phyloP scores from a whole-genome alignment of 2,888 invertebrate genomes.

The Macaria notata region DNA sequence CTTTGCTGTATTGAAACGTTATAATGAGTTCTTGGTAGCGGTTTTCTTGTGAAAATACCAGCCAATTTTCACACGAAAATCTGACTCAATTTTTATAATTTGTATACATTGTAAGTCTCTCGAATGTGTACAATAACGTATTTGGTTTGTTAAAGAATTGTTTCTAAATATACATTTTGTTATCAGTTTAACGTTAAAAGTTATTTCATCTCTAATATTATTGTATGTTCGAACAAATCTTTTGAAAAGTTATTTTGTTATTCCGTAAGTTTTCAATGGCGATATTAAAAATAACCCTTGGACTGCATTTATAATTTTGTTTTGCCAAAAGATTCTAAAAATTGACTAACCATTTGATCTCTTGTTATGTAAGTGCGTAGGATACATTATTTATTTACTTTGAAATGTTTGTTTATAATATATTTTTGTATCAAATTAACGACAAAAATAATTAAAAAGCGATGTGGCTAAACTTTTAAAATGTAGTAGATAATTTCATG shows the following conservation, averaged over 20 bases:
- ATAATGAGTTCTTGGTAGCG: neutral
- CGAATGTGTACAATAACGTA: no score
- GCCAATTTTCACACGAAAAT: conserved; percentile 65
- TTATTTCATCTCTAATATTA: no score
- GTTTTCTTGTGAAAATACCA: conserved; percentile 62
- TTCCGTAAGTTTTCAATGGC: conserved; percentile 28
- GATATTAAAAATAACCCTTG: conserved; percentile 38
- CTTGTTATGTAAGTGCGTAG: neutral
- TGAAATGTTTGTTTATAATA: no score
- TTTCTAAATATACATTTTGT: neutral
- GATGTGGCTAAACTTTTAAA: no score
- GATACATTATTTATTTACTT: neutral
- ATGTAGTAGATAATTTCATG: no score
- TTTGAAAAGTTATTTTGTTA: neutral
- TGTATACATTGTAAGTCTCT: no score
- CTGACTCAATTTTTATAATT: conserved; percentile 23
- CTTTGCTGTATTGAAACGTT: no score
- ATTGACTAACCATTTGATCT: neutral
- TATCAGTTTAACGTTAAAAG: neutral
- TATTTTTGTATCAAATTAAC: no score
- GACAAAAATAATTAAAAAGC: no score
- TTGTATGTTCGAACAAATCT: no score
- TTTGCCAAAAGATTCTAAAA: conserved; percentile 1
- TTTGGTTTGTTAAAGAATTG: no score
- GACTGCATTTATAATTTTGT: conserved; percentile 49